Percentiles rank a stretch among this genome's conserved stretches.
phyloP scores from a whole-genome alignment of 1,140 invertebrate genomes.

The Gonioctena quinquepunctata region DNA sequence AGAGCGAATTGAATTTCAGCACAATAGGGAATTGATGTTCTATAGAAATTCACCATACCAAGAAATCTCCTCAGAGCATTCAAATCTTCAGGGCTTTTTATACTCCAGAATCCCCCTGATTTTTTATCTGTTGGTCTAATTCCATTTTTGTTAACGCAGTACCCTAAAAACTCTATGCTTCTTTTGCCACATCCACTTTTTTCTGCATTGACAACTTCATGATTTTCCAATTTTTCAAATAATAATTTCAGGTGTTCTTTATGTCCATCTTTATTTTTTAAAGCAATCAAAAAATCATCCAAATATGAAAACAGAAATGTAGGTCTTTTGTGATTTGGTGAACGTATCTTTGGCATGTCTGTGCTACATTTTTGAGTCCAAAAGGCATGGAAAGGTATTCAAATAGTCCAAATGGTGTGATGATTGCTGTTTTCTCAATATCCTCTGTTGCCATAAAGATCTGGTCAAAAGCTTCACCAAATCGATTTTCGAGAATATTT shows the following conservation, averaged over 20 bases:
- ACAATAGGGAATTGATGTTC: background rate
- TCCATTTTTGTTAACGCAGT: background rate
- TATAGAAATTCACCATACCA: background rate
- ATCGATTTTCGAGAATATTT: no score
- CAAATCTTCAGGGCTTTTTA: background rate
- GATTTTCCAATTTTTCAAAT: no score
- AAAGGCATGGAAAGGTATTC: slow-evolving; percentile 36
- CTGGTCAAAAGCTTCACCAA: slow-evolving; percentile 56
- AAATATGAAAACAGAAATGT: no score
- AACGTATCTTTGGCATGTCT: slow-evolving; percentile 31
- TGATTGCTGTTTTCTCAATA: slow-evolving; percentile 33
- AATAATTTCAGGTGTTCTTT: no score
- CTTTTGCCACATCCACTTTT: background rate
- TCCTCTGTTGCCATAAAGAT: slow-evolving; percentile 43
- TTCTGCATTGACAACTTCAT: no score
- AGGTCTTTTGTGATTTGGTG: no score
- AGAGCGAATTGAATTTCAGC: background rate
- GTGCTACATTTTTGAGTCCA: slow-evolving; percentile 36
- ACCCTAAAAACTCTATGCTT: background rate
- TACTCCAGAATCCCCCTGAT: background rate
- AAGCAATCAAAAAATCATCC: no score
- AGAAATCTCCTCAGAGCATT: background rate
- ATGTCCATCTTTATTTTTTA: no score
- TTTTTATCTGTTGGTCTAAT: background rate
- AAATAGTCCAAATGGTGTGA: slow-evolving; percentile 33